Percentiles rank a stretch among this genome's conserved stretches.
Evolutionary conservation across 2,113 vertebrate species (phyloP).

Genomic region (Eulacestoma nigropectus): DNA sequence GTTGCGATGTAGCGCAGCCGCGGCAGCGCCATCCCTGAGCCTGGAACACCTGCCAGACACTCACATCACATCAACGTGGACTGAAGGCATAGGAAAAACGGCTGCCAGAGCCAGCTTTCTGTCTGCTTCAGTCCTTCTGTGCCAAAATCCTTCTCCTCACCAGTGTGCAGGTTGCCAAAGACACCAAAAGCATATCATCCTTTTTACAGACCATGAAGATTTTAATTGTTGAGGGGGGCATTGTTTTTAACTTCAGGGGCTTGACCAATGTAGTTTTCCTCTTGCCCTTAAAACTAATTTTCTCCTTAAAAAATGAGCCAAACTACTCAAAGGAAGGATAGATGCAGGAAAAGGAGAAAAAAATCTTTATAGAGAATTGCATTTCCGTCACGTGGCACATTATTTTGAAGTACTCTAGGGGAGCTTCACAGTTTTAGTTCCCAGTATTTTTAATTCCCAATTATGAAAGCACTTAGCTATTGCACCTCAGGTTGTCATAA

Average conservation of each 20-base stretch:
- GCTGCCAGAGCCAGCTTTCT: neutral
- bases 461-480: neutral
- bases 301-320: neutral
- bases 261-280: neutral
- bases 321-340: neutral
- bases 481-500: neutral
- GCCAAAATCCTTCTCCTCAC: neutral
- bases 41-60: neutral
- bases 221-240: neutral
- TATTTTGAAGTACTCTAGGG: neutral
- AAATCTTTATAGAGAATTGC: neutral
- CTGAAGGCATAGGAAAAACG: accelerated
- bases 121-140: accelerated
- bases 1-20: accelerated
- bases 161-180: neutral
- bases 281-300: neutral
- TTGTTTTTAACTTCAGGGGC: neutral
- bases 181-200: neutral
- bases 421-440: neutral
- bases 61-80: accelerated
- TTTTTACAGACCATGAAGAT: neutral
- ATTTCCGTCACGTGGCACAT: neutral
- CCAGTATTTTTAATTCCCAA: neutral
- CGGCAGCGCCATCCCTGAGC: accelerated
- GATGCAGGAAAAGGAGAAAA: neutral